Conservation (phyloP, 2,797 vertebrate species). For the Acipenser ruthenus region DNA sequence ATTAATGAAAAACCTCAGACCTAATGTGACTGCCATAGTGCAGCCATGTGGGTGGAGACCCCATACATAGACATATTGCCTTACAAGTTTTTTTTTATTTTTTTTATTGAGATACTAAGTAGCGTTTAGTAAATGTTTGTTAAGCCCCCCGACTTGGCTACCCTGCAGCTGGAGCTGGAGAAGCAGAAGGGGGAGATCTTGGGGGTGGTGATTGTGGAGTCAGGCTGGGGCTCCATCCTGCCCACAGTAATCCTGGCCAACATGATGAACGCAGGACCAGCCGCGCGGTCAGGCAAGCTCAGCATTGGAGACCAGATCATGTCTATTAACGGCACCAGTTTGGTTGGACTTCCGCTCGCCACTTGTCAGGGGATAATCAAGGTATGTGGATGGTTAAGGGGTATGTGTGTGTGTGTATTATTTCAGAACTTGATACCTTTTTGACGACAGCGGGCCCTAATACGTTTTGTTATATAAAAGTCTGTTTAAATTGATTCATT, state of each 20-base stretch:
- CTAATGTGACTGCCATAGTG: too few species aligned
- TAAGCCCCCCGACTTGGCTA: neutral
- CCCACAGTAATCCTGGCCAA: conserved; percentile 97
- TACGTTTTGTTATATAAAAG: too few species aligned
- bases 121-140: neutral
- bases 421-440: neutral
- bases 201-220: conserved; percentile 96
- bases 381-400: conserved; percentile 50
- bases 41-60: too few species aligned
- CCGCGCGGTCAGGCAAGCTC: conserved; percentile 91
- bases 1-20: too few species aligned
- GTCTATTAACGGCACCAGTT: conserved; percentile 98
- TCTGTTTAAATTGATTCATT: too few species aligned
- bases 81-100: too few species aligned
- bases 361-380: conserved; percentile 99
- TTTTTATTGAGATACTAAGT: too few species aligned
- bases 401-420: conserved; percentile 14
- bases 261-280: conserved; percentile 97
- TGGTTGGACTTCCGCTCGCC: conserved; percentile 93
- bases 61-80: too few species aligned
- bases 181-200: conserved; percentile 97
- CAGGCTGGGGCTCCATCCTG: conserved; percentile 96
- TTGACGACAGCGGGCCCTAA: too few species aligned
- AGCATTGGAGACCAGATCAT: conserved; percentile 99
- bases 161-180: conserved; percentile 82